Conservation (phyloP, 2,797 vertebrate genomes). For the Pterois miles region DNA sequence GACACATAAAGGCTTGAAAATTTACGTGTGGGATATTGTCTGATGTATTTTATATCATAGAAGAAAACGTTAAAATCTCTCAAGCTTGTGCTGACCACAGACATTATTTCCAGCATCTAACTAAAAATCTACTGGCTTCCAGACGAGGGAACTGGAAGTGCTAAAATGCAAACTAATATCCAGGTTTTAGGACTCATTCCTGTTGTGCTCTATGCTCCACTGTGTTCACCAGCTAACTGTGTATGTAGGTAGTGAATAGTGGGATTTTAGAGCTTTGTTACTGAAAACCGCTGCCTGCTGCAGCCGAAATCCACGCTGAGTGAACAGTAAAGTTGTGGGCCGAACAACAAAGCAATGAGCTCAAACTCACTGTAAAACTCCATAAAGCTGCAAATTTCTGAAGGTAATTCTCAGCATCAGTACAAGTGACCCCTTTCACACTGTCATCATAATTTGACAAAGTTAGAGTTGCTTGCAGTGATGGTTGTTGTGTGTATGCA, state of each 20-base stretch:
- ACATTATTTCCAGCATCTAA: too few species aligned
- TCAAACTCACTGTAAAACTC: background rate
- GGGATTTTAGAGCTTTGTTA: background rate
- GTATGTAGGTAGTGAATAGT: background rate
- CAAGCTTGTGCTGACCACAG: too few species aligned
- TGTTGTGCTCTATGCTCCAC: background rate
- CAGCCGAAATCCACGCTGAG: background rate
- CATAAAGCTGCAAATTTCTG: background rate
- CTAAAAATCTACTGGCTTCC: too few species aligned
- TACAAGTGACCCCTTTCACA: background rate
- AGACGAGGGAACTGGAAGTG: too few species aligned
- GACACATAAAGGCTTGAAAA: too few species aligned
- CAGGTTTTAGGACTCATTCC: too few species aligned
- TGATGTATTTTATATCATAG: too few species aligned
- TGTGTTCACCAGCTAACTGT: background rate
- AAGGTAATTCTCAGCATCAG: background rate
- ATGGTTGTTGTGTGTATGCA: background rate
- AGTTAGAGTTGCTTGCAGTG: background rate
- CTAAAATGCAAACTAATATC: too few species aligned
- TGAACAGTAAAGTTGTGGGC: background rate
- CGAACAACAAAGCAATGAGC: background rate
- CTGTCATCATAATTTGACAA: background rate
- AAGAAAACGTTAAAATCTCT: too few species aligned
- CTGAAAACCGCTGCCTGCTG: too few species aligned
- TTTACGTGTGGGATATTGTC: too few species aligned